Evolutionary conservation across 1,140 invertebrate genomes (phyloP).

Genomic region (Geopemphigus sp.): DNA sequence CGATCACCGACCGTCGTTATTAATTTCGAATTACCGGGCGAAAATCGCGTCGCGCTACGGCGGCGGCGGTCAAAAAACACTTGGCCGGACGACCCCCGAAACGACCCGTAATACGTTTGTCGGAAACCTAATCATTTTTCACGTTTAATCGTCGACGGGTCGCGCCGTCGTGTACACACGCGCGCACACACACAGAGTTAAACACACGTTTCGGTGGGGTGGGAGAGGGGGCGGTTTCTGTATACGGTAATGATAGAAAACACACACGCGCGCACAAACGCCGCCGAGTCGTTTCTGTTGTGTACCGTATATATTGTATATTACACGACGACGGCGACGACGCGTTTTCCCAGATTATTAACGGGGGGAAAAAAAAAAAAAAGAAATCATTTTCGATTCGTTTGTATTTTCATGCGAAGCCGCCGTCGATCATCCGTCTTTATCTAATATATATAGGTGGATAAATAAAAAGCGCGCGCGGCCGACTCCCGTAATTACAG

Average conservation of each 20-base stretch:
- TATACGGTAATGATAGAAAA: conserved; percentile 1
- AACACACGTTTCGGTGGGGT: not conserved
- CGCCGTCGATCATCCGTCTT: not conserved
- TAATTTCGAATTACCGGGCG: not conserved
- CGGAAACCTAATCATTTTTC: conserved; percentile 10
- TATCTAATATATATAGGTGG: too few relatives aligned
- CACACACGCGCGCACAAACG: not conserved
- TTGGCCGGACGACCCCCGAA: too few relatives aligned
- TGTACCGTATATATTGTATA: too few relatives aligned
- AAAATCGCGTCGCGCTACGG: not conserved
- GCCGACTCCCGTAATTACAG: conserved; percentile 22
- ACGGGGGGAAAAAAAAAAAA: not conserved
- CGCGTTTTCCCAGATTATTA: conserved; percentile 45
- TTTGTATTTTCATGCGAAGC: not conserved
- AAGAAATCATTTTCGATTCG: conserved; percentile 38
- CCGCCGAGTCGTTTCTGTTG: too few relatives aligned
- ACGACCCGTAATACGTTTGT: not conserved
- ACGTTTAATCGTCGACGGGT: not conserved
- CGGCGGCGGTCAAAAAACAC: not conserved
- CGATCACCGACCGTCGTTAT: too few relatives aligned
- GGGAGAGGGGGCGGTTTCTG: not conserved
- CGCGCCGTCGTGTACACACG: not conserved
- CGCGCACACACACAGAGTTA: not conserved
- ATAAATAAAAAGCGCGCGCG: not conserved
- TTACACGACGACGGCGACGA: not conserved